phyloP scores from a whole-genome alignment of 2,888 invertebrate species.

The Calameuta filiformis region DNA sequence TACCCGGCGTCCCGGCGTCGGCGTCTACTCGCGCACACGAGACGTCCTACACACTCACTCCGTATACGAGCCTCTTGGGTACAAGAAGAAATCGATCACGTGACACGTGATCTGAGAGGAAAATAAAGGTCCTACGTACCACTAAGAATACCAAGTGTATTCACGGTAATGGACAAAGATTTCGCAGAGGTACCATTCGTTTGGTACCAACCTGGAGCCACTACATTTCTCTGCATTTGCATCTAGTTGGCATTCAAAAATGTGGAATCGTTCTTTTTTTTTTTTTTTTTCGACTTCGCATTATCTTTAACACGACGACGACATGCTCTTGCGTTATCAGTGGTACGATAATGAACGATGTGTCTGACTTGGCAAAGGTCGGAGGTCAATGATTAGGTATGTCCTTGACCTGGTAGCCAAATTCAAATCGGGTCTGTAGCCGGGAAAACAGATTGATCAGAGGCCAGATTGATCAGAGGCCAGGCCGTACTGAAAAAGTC shows the following conservation, averaged over 20 bases:
- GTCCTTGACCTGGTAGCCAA: background rate
- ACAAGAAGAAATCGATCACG: background rate
- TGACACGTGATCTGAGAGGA: background rate
- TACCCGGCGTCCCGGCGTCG: background rate
- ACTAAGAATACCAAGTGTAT: background rate
- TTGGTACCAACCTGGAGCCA: background rate
- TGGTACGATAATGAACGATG: background rate
- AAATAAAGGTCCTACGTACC: background rate
- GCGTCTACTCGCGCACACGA: background rate
- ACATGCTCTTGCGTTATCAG: background rate
- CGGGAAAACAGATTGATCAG: background rate
- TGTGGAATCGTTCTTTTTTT: background rate
- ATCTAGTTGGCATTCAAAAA: background rate
- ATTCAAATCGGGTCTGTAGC: background rate
- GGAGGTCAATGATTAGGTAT: background rate
- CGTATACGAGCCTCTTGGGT: background rate
- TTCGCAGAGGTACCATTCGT: background rate
- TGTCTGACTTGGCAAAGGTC: background rate
- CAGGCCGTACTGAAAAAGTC: background rate
- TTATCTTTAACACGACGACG: background rate
- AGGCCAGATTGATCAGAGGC: background rate
- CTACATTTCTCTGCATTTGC: background rate
- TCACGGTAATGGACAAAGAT: background rate
- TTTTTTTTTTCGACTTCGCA: background rate
- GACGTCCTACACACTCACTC: background rate